A percentile compares a stretch with the other conserved stretches of the same genome.
Conservation (phyloP, 2,113 vertebrate genomes). For the Megaceryle maxima region DNA sequence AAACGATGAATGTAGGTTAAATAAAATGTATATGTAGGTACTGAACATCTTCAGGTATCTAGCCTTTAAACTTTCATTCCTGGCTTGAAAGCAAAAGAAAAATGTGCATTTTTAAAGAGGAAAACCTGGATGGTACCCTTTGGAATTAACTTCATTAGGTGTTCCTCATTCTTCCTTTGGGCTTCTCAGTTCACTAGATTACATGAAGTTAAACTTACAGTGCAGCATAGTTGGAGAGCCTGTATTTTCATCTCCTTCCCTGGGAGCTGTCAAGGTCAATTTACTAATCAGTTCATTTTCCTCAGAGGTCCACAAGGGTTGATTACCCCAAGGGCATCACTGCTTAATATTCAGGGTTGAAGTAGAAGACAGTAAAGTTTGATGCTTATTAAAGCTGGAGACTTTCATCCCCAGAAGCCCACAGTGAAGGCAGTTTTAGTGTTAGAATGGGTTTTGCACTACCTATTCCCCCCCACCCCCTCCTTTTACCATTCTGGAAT, state of each 20-base stretch:
- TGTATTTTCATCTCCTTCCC: slow-evolving; percentile 30
- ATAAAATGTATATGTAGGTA: not conserved
- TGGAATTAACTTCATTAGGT: not conserved
- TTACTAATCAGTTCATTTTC: slow-evolving; percentile 64
- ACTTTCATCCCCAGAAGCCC: slow-evolving; percentile 14
- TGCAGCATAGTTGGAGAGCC: not conserved
- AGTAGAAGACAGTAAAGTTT: slow-evolving; percentile 28
- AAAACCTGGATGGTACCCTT: not conserved
- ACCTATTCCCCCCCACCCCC: not conserved
- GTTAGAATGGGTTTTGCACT: not conserved
- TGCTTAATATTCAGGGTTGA: slow-evolving; percentile 63
- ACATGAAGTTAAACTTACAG: not conserved
- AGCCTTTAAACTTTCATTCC: not conserved
- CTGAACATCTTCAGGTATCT: not conserved
- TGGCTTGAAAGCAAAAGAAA: not conserved
- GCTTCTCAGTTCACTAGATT: not conserved
- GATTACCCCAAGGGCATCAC: slow-evolving; percentile 55
- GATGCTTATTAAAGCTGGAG: slow-evolving; percentile 53
- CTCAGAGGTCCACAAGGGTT: slow-evolving; percentile 29
- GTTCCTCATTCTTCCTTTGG: not conserved
- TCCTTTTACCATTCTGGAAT: not conserved
- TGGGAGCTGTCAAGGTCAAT: slow-evolving; percentile 55
- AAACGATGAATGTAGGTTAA: not conserved
- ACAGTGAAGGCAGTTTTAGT: not conserved
- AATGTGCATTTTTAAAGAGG: not conserved